These are phyloP conservation scores for Agelas oroides DNA, from an alignment of 37 sponge, comb jelly and placozoan species.

Conservation along the genomic window DNA sequence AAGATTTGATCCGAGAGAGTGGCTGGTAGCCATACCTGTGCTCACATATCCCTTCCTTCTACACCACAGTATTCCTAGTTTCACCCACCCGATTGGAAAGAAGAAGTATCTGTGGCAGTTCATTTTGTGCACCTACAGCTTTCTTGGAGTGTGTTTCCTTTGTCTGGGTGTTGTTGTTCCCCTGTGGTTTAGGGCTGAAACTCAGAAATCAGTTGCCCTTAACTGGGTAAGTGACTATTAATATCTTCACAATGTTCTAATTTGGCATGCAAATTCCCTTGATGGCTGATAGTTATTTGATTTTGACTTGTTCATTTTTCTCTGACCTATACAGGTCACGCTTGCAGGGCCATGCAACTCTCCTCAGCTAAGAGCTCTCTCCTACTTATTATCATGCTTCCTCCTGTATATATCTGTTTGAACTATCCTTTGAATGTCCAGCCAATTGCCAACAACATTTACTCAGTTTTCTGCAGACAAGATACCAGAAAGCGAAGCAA, in stretches of 20 bases:
- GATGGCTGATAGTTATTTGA: no score
- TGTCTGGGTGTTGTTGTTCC: conserved; percentile 77
- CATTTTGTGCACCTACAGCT: conserved; percentile 44
- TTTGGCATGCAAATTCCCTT: no score
- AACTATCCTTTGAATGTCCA: conserved; percentile 74
- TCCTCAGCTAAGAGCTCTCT: conserved; percentile 47
- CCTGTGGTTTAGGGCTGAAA: conserved; percentile 63
- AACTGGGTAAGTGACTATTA: conserved; percentile 74
- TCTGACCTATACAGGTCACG: no score
- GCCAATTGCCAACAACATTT: conserved; percentile 75
- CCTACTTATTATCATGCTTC: conserved; percentile 90
- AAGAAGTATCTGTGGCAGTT: conserved; percentile 63
- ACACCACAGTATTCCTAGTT: conserved; percentile 83
- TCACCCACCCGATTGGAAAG: conserved; percentile 71
- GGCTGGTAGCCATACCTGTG: conserved; percentile 83
- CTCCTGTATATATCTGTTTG: conserved; percentile 79
- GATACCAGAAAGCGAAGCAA: conserved; percentile 49
- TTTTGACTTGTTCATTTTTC: no score
- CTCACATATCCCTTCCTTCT: conserved; percentile 79
- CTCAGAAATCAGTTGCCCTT: conserved; percentile 79
- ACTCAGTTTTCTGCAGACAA: conserved; percentile 48
- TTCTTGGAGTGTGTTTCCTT: conserved; percentile 58
- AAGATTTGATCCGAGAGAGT: conserved; percentile 58
- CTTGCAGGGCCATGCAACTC: neutral
- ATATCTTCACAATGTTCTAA: no score